Base-by-base conservation (phyloP, 2,797 vertebrate species). In the Ibycter americanus region DNA sequence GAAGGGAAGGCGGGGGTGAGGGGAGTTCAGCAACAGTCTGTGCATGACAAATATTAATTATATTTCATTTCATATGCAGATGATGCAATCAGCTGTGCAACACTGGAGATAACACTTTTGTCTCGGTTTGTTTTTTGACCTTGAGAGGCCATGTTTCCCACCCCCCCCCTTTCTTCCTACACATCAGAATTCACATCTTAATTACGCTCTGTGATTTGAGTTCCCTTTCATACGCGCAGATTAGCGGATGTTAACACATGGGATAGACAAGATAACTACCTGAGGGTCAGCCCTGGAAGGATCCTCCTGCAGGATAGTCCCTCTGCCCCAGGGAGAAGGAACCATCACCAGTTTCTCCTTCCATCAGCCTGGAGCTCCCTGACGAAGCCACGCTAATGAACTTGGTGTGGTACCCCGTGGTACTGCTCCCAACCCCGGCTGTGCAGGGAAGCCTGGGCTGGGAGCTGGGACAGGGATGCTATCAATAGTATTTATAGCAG, bases 51-150 rank as follows among this genome's bases (percentile, higher is more conserved):
- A 79, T 68, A 82, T 85, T 91, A 87, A 91, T 95, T 91, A 76
- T 15, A 44, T 89, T 89, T 72, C 74, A 73, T 96, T 92, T 82
- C 91, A 62, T 21, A 92, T 85, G 96, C 89, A 95, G 96, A 80
- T 83, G 93, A 92, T 95, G 95, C 93, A 83, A 89, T 90, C 94
- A 89, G 74, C 87, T 63, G 81, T 16, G 61, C 68, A 56, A 49
- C 11, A 2, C 82, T 47, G 77, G 44, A 63, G 93, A 91, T 52
- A 87, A 91, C 42, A 3, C 70, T 65, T 81, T 52, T 65, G 93
- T 38, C 56, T 71, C 20, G 73, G 71, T 51, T 89, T 95, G 93
- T 61, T 93, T 89, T 89, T 89, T 83, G 94, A 94, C 96, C 93
- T 97, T 95, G 94, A 87, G 83, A 85, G 78, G 89, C 91, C 59